Evolutionary conservation across 64 coral and sea anemone species (phyloP), one percentile per base, ranked within the genome.

Genomic region (Anthopleura sola): DNA sequence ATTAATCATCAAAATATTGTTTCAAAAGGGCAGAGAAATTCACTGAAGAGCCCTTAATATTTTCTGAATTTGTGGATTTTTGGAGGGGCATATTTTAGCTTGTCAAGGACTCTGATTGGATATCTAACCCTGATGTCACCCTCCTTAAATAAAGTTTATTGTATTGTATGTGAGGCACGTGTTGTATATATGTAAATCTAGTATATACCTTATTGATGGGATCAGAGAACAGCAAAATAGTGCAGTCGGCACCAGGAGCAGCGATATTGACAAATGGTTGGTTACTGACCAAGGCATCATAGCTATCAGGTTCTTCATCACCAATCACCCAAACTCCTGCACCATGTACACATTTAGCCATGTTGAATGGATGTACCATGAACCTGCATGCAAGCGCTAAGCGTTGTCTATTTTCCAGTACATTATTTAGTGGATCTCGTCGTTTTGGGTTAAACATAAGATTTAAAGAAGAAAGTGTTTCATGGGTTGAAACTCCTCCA

Each of bases 281-380:
- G 55, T 92, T 74, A 60, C 91, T 90, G n/a, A 97, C 85, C 75
- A 97, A 60, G 24, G 56, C 94, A 93, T 97, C 94, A 82, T 97
- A 97, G 47, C 87, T 87, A 39, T 93, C 77, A 14, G 85, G 94
- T 78, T 93, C 85, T 39, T 78, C 84, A 74, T 97, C 91, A 23
- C 94, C 94, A 17, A 93, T 62, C 21, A 97, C 91, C 90, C 91
- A 93, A 32, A 97, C 91, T 48, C 86, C 78, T 34, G 64, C 49
- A 29, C 91, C 94, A 82, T 97, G 94, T 0, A 85, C 47, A 50
- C 87, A 55, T 37, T 93, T 92, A 26, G 88, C 94, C 69, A 93
- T 34, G 19, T 62, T 39, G 48, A 97, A 93, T 38, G 49, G 75
- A 10, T 93, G 86, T 14, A 68, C 75, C n/a, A 14, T 29, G 66